Percentiles rank a stretch among this genome's conserved stretches.
These are phyloP conservation scores for Scomberomorus guttatus DNA, from an alignment of 2,797 vertebrate genomes.

Conservation along the genomic window DNA sequence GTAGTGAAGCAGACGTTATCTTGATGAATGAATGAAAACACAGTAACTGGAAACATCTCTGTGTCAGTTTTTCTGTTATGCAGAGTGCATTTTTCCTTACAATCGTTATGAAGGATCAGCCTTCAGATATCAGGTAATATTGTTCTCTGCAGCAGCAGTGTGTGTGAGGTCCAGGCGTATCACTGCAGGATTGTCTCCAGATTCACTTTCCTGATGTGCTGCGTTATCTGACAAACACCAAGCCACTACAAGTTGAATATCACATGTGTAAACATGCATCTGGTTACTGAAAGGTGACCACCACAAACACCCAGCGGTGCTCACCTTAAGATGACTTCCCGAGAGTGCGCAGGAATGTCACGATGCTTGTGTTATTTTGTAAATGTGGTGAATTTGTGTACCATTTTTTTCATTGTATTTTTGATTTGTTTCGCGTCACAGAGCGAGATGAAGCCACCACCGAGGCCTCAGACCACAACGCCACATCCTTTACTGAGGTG, in stretches of 20 bases:
- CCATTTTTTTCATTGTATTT: background rate
- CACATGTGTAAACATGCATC: conserved; percentile 65
- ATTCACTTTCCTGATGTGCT: conserved; percentile 65
- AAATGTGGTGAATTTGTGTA: background rate
- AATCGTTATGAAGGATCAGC: conserved; percentile 60
- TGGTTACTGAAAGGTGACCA: conserved; percentile 40
- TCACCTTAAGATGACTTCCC: background rate
- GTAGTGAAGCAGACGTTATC: conserved; percentile 38
- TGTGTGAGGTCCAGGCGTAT: conserved; percentile 83
- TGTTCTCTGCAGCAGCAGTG: conserved; percentile 56
- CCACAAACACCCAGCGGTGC: conserved; percentile 33
- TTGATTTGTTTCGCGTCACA: conserved; percentile 73
- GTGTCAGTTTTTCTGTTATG: conserved; percentile 35
- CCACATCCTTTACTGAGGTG: conserved; percentile 90
- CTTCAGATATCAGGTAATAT: conserved; percentile 72
- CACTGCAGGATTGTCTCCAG: conserved; percentile 55
- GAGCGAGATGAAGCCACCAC: conserved; percentile 89
- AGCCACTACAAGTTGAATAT: conserved; percentile 57
- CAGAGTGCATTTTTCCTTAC: conserved; percentile 55
- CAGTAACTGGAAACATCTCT: conserved; percentile 42
- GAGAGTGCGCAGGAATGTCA: background rate
- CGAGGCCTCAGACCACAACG: conserved; percentile 89
- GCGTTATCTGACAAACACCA: conserved; percentile 64
- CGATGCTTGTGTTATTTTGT: background rate
- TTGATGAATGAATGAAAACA: conserved; percentile 58